These are phyloP conservation scores for Thripadectes ignobilis DNA, from an alignment of 2,797 vertebrate species.

Conservation along the genomic window DNA sequence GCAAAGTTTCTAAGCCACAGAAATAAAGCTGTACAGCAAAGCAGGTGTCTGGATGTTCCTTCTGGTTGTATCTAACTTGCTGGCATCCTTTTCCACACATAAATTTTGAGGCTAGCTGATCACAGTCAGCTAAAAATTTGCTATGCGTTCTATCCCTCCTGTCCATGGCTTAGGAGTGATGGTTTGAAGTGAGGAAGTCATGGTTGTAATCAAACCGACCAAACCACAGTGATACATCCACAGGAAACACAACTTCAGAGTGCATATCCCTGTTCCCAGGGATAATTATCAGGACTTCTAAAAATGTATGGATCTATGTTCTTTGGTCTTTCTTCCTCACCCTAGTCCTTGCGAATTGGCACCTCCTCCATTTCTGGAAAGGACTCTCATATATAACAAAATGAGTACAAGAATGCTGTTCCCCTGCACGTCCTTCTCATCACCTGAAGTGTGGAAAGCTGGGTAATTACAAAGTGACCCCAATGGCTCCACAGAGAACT, in stretches of 20 bases:
- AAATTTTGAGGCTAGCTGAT: not conserved
- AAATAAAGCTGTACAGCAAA: not conserved
- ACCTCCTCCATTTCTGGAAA: not conserved
- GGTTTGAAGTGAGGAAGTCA: not conserved
- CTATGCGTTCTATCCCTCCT: not conserved
- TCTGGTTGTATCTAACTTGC: not conserved
- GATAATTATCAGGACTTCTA: not conserved
- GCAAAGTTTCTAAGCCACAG: not conserved
- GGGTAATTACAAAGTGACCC: slow-evolving; percentile 22
- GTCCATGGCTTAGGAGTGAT: not conserved
- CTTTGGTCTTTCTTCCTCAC: not conserved
- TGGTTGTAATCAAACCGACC: accelerated
- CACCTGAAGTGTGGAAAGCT: slow-evolving; percentile 48
- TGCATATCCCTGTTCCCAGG: not conserved
- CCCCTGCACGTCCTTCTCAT: not conserved
- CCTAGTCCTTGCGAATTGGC: not conserved
- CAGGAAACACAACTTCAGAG: not conserved
- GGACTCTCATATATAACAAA: not conserved
- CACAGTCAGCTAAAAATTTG: not conserved
- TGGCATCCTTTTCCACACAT: not conserved
- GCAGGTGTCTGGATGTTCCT: not conserved
- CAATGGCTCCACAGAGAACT: slow-evolving; percentile 42
- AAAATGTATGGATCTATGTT: not conserved
- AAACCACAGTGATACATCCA: not conserved
- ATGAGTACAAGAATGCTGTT: not conserved